A percentile compares a stretch with the other conserved stretches of the same genome.
Evolutionary conservation across 30 jellyfish, hydroid and myxozoan species (phyloP).

Genomic region (Chrysaora quinquecirrha): DNA sequence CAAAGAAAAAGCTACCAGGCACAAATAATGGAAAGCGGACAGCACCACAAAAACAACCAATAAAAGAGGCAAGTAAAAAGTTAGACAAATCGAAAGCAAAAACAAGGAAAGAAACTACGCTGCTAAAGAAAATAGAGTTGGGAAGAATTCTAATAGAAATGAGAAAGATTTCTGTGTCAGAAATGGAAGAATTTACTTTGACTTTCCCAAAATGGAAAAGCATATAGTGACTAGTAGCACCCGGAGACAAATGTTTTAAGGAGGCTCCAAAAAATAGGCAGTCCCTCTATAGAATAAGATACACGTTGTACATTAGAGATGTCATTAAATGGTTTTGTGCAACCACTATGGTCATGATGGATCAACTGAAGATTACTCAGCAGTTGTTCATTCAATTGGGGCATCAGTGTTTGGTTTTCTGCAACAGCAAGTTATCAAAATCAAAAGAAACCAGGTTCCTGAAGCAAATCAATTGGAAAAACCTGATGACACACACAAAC

Average conservation of each 20-base stretch:
- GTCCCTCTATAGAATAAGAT: not conserved
- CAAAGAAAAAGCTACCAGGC: not conserved
- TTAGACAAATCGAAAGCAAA: no score
- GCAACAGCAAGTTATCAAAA: not conserved
- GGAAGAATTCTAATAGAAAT: not conserved
- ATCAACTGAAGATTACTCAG: not conserved
- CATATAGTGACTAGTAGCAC: not conserved
- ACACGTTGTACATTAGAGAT: not conserved
- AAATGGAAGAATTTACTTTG: not conserved
- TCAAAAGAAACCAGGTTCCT: not conserved
- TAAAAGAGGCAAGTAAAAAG: not conserved
- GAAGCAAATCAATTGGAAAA: not conserved
- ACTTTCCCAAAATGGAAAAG: not conserved
- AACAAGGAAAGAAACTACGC: not conserved
- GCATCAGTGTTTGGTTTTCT: not conserved
- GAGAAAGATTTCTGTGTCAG: constrained; percentile 1
- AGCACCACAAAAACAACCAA: not conserved
- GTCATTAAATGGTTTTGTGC: not conserved
- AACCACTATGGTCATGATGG: not conserved
- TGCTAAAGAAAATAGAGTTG: not conserved
- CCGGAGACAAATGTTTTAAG: not conserved
- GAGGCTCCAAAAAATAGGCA: not conserved
- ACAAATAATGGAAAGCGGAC: not conserved
- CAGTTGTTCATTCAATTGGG: constrained; percentile 1
- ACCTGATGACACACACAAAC: not conserved